These are phyloP conservation scores for Liopterus haemorrhoidalis DNA, from an alignment of 2,888 invertebrate species.

Conservation along the genomic window DNA sequence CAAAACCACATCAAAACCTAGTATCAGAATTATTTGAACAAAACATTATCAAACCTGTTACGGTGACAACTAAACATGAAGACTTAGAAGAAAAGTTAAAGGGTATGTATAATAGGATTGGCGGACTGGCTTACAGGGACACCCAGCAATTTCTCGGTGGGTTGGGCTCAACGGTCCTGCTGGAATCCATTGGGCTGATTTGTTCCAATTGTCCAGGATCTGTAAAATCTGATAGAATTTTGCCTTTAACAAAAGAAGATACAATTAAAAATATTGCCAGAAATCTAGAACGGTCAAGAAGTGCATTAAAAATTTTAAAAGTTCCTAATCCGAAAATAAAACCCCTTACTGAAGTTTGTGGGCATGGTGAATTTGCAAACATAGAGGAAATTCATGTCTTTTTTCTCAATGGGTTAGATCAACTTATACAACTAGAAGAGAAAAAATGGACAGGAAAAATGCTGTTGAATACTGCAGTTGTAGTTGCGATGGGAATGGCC, in stretches of 20 bases:
- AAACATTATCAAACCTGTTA: slow-evolving; percentile 20
- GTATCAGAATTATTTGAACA: slow-evolving; percentile 24
- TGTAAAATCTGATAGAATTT: no score
- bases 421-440: slow-evolving; percentile 27
- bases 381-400: slow-evolving; percentile 29
- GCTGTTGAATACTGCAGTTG: slow-evolving; percentile 19
- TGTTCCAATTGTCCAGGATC: no score
- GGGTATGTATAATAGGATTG: slow-evolving; percentile 5
- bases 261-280: slow-evolving; percentile 18
- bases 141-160: no score
- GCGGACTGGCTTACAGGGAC: no score
- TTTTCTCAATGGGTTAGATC: slow-evolving; percentile 30
- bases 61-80: slow-evolving; percentile 1
- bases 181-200: no score
- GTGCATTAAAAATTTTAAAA: slow-evolving; percentile 19
- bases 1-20: slow-evolving; percentile 23
- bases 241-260: no score
- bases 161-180: no score
- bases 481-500: slow-evolving; percentile 28
- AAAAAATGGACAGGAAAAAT: slow-evolving; percentile 30
- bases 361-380: slow-evolving; percentile 12
- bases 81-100: slow-evolving; percentile 8
- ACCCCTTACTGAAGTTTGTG: slow-evolving; percentile 21
- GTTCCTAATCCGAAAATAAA: slow-evolving; percentile 18
- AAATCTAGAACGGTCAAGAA: no score